These are phyloP conservation scores for Sternarchorhynchus goeldii DNA, from an alignment of 2,797 vertebrate species.

Conservation along the genomic window DNA sequence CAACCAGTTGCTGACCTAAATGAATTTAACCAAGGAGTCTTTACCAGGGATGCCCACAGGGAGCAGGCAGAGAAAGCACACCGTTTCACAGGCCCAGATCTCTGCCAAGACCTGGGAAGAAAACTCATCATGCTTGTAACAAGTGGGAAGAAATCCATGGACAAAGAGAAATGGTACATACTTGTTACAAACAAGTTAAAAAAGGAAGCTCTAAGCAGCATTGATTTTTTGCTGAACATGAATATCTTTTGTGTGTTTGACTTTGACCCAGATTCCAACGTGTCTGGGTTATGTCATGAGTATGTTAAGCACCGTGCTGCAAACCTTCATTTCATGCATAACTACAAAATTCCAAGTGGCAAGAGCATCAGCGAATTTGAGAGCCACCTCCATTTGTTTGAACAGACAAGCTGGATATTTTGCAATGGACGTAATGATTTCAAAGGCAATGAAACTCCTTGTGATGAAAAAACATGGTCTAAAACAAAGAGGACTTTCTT, in stretches of 20 bases:
- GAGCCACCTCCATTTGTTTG: constrained; percentile 73
- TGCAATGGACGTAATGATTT: constrained; percentile 81
- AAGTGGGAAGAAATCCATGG: constrained; percentile 78
- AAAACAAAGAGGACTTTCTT: constrained; percentile 77
- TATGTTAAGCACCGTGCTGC: constrained; percentile 74
- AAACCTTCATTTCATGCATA: constrained; percentile 76
- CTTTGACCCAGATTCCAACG: constrained; percentile 80
- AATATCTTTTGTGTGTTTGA: constrained; percentile 85
- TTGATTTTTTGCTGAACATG: constrained; percentile 77
- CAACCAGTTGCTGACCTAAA: constrained; percentile 66
- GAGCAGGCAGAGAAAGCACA: constrained; percentile 71
- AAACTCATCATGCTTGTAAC: constrained; percentile 76
- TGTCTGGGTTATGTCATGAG: constrained; percentile 74
- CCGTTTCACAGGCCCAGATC: constrained; percentile 42
- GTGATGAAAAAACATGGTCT: constrained; percentile 82
- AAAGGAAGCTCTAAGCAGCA: constrained; percentile 66
- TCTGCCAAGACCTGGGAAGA: constrained; percentile 72
- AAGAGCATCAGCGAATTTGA: constrained; percentile 63
- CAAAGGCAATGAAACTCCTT: constrained; percentile 72
- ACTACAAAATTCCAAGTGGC: constrained; percentile 69
- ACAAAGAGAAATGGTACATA: constrained; percentile 78
- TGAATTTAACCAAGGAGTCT: constrained; percentile 69
- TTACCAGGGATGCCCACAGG: constrained; percentile 72
- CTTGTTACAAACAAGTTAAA: constrained; percentile 79
- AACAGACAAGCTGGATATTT: constrained; percentile 86